Conservation (phyloP, 2,888 invertebrate genomes). For the Aphodius sticticus region DNA sequence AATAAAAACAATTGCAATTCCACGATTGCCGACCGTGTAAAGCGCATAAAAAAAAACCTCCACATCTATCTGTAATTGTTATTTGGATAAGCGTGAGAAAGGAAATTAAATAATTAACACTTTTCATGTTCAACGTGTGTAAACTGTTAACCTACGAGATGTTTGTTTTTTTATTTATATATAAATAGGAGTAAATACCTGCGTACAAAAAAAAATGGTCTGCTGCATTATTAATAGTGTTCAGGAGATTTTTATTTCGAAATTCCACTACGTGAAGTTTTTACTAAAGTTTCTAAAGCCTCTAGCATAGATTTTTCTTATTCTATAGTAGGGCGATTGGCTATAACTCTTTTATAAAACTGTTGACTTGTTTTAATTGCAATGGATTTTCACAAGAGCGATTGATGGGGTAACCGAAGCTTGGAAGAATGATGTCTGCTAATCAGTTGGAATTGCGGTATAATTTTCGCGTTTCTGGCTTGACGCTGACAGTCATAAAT, state of each 20-base stretch:
- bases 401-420: background rate
- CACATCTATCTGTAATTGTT: background rate
- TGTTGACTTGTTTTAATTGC: background rate
- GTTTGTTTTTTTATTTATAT: no score
- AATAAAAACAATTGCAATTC: background rate
- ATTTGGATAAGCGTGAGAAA: background rate
- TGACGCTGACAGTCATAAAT: background rate
- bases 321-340: no score
- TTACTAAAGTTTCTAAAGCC: no score
- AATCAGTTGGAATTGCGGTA: background rate
- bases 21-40: background rate
- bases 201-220: no score
- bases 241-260: no score
- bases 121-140: background rate
- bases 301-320: no score
- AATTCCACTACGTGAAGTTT: no score
- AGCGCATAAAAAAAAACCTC: background rate
- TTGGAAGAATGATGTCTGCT: background rate
- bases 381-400: background rate
- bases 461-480: background rate
- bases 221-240: no score
- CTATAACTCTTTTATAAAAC: background rate
- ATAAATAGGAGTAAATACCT: no score
- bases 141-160: background rate
- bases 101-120: background rate